These are phyloP conservation scores for Amazona guildingii DNA, from an alignment of 2,113 vertebrate species.

Conservation along the genomic window DNA sequence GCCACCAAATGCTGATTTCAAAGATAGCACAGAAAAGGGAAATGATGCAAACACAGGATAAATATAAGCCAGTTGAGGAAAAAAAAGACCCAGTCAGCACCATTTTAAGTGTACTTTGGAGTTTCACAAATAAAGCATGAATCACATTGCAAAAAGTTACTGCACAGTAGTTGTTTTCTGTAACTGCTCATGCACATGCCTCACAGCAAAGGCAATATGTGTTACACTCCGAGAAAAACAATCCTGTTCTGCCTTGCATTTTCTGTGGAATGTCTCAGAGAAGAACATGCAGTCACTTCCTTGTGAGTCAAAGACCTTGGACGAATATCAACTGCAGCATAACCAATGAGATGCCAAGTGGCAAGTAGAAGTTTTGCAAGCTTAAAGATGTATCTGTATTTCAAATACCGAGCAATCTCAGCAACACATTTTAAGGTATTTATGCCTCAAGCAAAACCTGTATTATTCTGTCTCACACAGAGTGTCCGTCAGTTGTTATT, in stretches of 20 bases:
- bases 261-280: conserved; percentile 10
- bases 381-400: neutral
- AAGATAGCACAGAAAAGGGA: neutral
- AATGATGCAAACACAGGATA: neutral
- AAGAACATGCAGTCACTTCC: conserved; percentile 48
- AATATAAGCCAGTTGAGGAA: neutral
- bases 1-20: neutral
- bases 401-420: neutral
- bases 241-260: neutral
- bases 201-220: neutral
- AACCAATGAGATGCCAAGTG: neutral
- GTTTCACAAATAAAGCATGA: neutral
- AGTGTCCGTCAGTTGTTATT: neutral
- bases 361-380: conserved; percentile 17
- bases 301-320: conserved; percentile 58
- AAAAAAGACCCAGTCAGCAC: neutral
- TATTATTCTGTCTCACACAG: neutral
- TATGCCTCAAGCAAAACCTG: neutral
- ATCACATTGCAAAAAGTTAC: neutral
- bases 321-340: conserved; percentile 32
- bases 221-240: neutral
- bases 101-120: neutral
- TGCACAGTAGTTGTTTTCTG: neutral
- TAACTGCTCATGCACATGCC: neutral
- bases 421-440: neutral